Base-by-base conservation (phyloP, 53 echinoderm and acorn worm genomes). In the Paelopatides confundens region DNA sequence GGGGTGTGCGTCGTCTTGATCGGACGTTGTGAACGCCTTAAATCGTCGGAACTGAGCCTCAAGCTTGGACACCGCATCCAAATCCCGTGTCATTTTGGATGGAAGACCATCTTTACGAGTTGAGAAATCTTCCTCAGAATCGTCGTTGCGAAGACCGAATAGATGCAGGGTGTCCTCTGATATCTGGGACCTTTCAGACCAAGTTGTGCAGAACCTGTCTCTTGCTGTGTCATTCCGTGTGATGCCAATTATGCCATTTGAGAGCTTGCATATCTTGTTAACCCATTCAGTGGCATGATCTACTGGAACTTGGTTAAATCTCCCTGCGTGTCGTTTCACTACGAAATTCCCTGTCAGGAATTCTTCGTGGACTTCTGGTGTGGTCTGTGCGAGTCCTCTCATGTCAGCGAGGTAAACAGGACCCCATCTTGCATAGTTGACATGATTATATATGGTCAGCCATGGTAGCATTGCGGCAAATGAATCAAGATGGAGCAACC, bases 271-370 rank as follows among this genome's bases (percentile, higher is more conserved):
- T 62, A 53, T 48, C 35, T 62, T 89, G 84, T 82, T 82, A 26
- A 51, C 63, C 84, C 84, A 62, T 53, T 89, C 89, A 77, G 71
- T 89, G 35, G 89, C 89, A 17, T 82, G 89, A 84, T 89, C 66
- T 29, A 82, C 47, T 26, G 66, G 66, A 35, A 88, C 52, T 51
- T 50, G 50, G 17, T n/a, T 81, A 32, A 77, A 77, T 31, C 35
- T 29, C 3, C 63, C 35, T 58, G 81, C 24, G 3, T 35, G 47
- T 51, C 50, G 50, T 63, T 82, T 82, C 46, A 89, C 50, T 37
- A 82, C 69, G 40, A 82, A 67, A 52, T 69, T 66, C 18, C 66
- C 83, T 28, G 49, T 32, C 3, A 48, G 36, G 34, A 65, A 88
- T 27, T 65, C 40, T 5, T 31, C 47, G 23, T 78, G 34, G 13